Evolutionary conservation across 2,888 invertebrate genomes (phyloP), one percentile per base, ranked within the genome.

Genomic region (Druceiella hillmani): DNA sequence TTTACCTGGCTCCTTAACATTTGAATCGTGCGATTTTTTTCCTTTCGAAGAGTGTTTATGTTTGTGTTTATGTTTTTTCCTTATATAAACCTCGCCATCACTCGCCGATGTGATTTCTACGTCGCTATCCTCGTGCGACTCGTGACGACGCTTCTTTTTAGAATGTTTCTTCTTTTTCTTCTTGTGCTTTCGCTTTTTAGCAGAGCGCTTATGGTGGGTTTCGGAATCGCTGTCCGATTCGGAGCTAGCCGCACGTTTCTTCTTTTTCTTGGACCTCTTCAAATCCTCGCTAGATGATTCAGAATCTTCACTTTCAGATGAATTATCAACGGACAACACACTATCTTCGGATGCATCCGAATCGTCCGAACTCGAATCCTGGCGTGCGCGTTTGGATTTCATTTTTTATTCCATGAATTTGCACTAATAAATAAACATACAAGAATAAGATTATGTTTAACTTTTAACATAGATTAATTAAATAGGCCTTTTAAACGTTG

Each of bases 81-180:
- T 70, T 3, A 59, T 52, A 24, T 64, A 61, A 42, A 62, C 58
- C 54, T 67, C 68, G 7, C 62, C 69, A 16, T 67, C 68, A 41
- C 67, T 69, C 10, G 57, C 53, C 1, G 61, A 62, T 5, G 62
- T 62, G 29, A 59, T 48, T 16, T 57, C 58, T 2, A 65, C 63
- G 5, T 51, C 56, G 41, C 58, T 61, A 12, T 55, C 55, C 3
- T 52, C 59, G 3, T 51, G 57, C 2, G 68, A 66, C 38, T 54
- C 57, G 1, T 61, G 58, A 20, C 64, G 66, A 41, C 62, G 58
- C 47, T 67, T 70, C 52, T 63, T 69, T 53, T 72, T 72, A 10
- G 52, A 55, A 40, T 71, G 71, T 50, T 71, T 71, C 58, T 66
- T 69, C 56, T 71, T 72, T 57, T 72, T 72, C 49, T 71, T 71